A percentile compares a stretch with the other conserved stretches of the same genome.
These are phyloP conservation scores for Drosophila lacicola DNA, from an alignment of 2,888 invertebrate genomes.

Conservation along the genomic window DNA sequence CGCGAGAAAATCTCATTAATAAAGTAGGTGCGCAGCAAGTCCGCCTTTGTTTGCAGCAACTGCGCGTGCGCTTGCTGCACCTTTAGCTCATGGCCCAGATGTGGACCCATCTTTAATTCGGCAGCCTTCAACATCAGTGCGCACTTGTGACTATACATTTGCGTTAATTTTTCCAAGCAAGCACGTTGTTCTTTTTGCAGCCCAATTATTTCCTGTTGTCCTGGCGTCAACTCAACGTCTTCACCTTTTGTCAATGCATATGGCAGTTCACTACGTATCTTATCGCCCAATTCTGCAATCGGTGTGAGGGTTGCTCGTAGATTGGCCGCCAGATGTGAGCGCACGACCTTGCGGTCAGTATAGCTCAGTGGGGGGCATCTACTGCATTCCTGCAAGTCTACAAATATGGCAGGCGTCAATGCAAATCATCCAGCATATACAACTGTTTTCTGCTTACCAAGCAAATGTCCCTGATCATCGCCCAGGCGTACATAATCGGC, in stretches of 20 bases:
- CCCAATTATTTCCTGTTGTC: slow-evolving; percentile 60
- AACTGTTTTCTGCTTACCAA: slow-evolving; percentile 49
- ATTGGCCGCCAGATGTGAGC: slow-evolving; percentile 61
- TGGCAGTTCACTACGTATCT: slow-evolving; percentile 73
- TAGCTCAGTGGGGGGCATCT: slow-evolving; percentile 63
- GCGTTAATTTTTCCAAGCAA: slow-evolving; percentile 62
- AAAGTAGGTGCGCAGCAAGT: slow-evolving; percentile 72
- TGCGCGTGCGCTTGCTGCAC: slow-evolving; percentile 73
- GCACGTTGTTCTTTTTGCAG: slow-evolving; percentile 75
- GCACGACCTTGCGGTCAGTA: slow-evolving; percentile 79
- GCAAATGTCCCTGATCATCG: slow-evolving; percentile 39
- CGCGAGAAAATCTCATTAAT: slow-evolving; percentile 71
- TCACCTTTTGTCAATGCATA: slow-evolving; percentile 53
- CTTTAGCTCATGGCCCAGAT: slow-evolving; percentile 75
- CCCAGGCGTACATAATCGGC: slow-evolving; percentile 60
- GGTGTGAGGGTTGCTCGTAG: slow-evolving; percentile 58
- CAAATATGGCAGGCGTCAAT: background rate
- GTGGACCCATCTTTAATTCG: slow-evolving; percentile 81
- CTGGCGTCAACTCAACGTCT: slow-evolving; percentile 21
- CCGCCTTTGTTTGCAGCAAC: slow-evolving; percentile 76
- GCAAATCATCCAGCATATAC: background rate
- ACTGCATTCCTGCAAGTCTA: slow-evolving; percentile 52
- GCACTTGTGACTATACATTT: slow-evolving; percentile 74
- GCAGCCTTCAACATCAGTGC: slow-evolving; percentile 72
- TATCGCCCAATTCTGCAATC: slow-evolving; percentile 65